These are phyloP conservation scores for Holotrichia oblita DNA, from an alignment of 1,140 invertebrate genomes.

Conservation along the genomic window DNA sequence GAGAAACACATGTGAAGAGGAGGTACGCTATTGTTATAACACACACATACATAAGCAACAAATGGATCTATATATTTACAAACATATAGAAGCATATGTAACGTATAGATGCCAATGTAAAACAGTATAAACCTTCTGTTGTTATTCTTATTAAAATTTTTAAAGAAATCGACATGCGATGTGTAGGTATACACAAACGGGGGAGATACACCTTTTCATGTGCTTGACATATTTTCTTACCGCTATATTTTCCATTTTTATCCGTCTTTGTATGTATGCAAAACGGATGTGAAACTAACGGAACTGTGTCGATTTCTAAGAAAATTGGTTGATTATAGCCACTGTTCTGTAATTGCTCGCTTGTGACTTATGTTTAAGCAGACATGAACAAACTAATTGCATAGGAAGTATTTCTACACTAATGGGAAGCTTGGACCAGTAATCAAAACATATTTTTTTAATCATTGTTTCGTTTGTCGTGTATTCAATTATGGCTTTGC, in stretches of 20 bases:
- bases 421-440: neutral
- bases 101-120: neutral
- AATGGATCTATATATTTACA: neutral
- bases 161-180: constrained; percentile 24
- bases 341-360: constrained; percentile 15
- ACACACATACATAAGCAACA: constrained; percentile 2
- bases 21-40: constrained; percentile 51
- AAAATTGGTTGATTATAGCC: constrained; percentile 25
- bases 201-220: constrained; percentile 11
- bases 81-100: neutral
- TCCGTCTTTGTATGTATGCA: neutral
- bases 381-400: constrained; percentile 11
- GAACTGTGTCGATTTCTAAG: constrained; percentile 29
- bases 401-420: constrained; percentile 18
- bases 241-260: constrained; percentile 15
- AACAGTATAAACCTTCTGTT: constrained; percentile 12
- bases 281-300: constrained; percentile 33
- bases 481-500: neutral
- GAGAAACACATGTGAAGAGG: constrained; percentile 55
- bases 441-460: too few species aligned
- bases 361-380: constrained; percentile 3
- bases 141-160: constrained; percentile 30
- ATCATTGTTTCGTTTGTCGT: neutral
- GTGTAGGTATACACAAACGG: neutral
- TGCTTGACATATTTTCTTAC: constrained; percentile 35